Conservation (phyloP, 2,113 vertebrate genomes). For the Piprites chloris region DNA sequence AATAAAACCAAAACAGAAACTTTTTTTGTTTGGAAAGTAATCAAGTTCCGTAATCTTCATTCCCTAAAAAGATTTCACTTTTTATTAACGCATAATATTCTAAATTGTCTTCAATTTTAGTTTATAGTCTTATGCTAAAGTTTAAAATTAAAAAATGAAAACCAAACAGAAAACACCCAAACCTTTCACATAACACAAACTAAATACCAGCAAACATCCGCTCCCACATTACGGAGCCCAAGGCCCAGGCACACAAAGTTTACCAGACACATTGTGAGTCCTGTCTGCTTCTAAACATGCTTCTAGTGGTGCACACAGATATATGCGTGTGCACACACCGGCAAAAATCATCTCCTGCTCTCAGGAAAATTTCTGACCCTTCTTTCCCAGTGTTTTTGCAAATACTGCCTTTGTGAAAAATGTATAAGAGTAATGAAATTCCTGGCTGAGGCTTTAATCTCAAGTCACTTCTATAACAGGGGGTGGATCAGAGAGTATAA, state of each 20-base stretch:
- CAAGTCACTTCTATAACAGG: slow-evolving; percentile 59
- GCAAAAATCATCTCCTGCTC: neutral
- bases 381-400: neutral
- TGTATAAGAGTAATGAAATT: slow-evolving; percentile 63
- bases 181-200: neutral
- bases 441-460: slow-evolving; percentile 69
- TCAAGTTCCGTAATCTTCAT: neutral
- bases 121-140: neutral
- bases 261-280: neutral
- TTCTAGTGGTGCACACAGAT: neutral
- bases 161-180: neutral
- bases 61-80: neutral
- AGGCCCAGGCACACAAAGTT: neutral
- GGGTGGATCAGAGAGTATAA: slow-evolving; percentile 68
- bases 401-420: slow-evolving; percentile 64
- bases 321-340: neutral
- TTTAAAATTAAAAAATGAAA: neutral
- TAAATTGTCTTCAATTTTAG: neutral
- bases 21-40: neutral
- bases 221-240: neutral
- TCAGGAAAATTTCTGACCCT: slow-evolving; percentile 1
- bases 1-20: neutral
- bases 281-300: neutral
- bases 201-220: neutral
- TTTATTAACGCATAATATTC: neutral